Evolutionary conservation across 2,797 vertebrate species (phyloP), one percentile per base, ranked within the genome.

Genomic region (Sebastiscus tertius): DNA sequence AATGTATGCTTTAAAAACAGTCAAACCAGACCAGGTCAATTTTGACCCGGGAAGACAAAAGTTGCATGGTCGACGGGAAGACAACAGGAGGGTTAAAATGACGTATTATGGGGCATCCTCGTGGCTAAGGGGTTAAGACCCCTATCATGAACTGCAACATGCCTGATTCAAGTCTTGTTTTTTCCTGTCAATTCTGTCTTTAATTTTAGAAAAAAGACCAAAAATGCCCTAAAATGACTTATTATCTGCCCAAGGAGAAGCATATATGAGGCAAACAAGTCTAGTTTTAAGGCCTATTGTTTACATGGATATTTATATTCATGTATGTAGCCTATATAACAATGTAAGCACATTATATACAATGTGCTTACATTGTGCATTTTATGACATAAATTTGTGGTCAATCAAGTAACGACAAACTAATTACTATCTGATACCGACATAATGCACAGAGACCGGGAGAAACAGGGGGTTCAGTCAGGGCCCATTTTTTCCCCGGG

Each of bases 21-120:
- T 24, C 24, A 24, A 24, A 24, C 24, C 24, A 24, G 24, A 24
- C 24, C 24, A 24, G 24, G 24, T 24, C 24, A 24, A 24, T 24
- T 24, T 24, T 24, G 24, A 24, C 24, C 24, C 24, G 2, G 24
- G 24, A 24, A 24, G 24, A 24, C 24, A 24, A 24, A 24, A 24
- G 24, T 24, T 24, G 24, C 24, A 24, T 24, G 24, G 24, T 24
- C 24, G 24, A 24, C 24, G 24, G 24, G 24, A 24, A 24, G 24
- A 24, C 24, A 24, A 24, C 24, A 24, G 24, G 24, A 24, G 24
- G 24, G 24, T 24, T 24, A 24, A 24, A 24, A 39, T 29, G 2
- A 22, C 1, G 1, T 0, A 46, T 9, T 58, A 24, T 46, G 1
- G 6, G 0, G 29, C 2, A 4, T 27, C 29, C 1, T 10, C 12